Conservation (phyloP, 2,797 vertebrate species). For the Smutsia gigantea region DNA sequence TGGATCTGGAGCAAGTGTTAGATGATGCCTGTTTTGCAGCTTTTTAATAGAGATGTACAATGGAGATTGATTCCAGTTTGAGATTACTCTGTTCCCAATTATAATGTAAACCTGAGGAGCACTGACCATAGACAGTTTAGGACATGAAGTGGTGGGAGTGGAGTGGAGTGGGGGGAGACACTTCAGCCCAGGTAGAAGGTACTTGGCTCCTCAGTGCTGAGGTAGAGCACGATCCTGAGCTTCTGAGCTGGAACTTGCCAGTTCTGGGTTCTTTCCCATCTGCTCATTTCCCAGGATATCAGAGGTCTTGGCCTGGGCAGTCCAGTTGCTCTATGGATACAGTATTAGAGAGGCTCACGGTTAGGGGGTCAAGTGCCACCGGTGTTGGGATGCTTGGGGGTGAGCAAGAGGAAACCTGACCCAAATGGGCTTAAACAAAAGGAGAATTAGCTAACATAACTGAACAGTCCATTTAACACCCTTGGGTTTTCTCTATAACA, state of each 20-base stretch:
- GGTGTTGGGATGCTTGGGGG: not conserved
- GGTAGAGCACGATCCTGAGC: not conserved
- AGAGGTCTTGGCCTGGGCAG: not conserved
- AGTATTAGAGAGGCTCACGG: not conserved
- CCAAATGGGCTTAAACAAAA: not conserved
- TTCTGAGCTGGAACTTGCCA: not conserved
- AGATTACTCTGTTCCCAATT: not conserved
- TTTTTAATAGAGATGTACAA: slow-evolving; percentile 63
- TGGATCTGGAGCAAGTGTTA: slow-evolving; percentile 63
- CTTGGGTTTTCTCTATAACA: not conserved
- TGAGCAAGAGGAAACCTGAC: not conserved
- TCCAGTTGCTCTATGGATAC: not conserved
- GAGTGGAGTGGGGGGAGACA: not conserved
- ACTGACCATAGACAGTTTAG: not conserved
- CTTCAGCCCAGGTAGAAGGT: not conserved
- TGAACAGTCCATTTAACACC: not conserved
- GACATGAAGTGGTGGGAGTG: not conserved
- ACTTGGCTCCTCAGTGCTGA: not conserved
- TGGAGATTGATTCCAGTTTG: slow-evolving; percentile 42
- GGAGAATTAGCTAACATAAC: not conserved
- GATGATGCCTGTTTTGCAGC: slow-evolving; percentile 74
- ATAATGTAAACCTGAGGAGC: not conserved
- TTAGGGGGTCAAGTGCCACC: not conserved
- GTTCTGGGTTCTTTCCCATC: not conserved
- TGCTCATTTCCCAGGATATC: not conserved